Conservation (phyloP, 2,888 invertebrate genomes). For the Bedellia somnulentella region DNA sequence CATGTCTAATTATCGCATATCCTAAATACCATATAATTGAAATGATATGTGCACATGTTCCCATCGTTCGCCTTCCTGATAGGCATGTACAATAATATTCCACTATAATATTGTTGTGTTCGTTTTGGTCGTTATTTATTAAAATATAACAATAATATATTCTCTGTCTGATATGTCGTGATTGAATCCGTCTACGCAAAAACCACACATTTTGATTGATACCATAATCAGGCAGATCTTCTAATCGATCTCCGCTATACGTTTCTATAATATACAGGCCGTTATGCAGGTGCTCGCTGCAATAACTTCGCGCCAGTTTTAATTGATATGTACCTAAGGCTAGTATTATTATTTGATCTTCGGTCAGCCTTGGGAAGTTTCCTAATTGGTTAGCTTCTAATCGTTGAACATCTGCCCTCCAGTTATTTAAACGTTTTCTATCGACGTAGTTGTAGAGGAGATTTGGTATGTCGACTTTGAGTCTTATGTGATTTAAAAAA, state of each 20-base stretch:
- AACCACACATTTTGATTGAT: not conserved
- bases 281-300: not conserved
- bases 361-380: not conserved
- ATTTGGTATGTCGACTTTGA: not conserved
- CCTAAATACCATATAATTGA: too few species aligned
- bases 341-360: too few species aligned
- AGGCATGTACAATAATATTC: too few species aligned
- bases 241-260: not conserved
- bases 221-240: not conserved
- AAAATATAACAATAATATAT: too few species aligned
- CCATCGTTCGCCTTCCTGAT: not conserved
- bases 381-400: not conserved
- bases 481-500: not conserved
- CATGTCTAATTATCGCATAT: too few species aligned
- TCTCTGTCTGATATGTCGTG: too few species aligned
- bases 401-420: too few species aligned
- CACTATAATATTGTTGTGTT: not conserved
- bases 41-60: too few species aligned
- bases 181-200: not conserved
- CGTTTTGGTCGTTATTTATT: not conserved
- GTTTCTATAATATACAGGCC: not conserved
- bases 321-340: too few species aligned
- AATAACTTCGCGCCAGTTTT: too few species aligned
- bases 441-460: not conserved
- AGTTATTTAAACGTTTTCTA: too few species aligned